Evolutionary conservation across 92 coral and sea anemone species (phyloP), one percentile per base, ranked within the genome.

Genomic region (Metridium senile): DNA sequence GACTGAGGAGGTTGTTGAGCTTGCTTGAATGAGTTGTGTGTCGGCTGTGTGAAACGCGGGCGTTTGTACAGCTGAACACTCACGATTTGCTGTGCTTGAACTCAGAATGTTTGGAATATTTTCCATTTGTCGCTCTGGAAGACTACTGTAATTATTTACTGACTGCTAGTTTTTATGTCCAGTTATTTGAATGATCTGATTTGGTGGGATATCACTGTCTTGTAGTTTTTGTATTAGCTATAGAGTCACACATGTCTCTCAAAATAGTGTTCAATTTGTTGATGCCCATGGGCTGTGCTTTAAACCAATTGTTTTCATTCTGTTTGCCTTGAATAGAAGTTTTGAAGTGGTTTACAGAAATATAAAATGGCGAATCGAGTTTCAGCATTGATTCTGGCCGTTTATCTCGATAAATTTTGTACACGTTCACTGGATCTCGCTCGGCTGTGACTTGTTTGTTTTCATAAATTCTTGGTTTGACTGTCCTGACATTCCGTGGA

Each of bases 121-220:
- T 51, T 53, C 76, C 54, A 71, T 85, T 72, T 81, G 79, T 58
- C 75, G 62, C 77, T 72, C 86, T 30, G 85, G 23, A 43, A 85
- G 59, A 54, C 21, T 3, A 21, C 87, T 75, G 63, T 89, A 76
- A 71, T 88, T 88, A 43, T 72, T 70, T 22, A 84, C 71, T 32
- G 87, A 81, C 56, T 81, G 90, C 20, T 76, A 31, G 77, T 85
- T 81, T 74, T 84, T 84, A 35, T 84, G 89, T 70, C 84, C 86
- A 7, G 93, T 79, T 7, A 85, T 76, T 31, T 85, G 90, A 25
- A 81, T 81, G 11, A 85, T 77, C 51, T 85, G 78, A 2, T 82
- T 85, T 32, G 82, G 58, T 6, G 93, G 85, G 64, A 76, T 66
- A 18, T 70, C 74, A 21, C 66, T 76, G 83, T 81, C 71, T 69